A percentile compares a stretch with the other conserved stretches of the same genome.
phyloP scores from a whole-genome alignment of 2,113 vertebrate genomes.

The Sturnus vulgaris region DNA sequence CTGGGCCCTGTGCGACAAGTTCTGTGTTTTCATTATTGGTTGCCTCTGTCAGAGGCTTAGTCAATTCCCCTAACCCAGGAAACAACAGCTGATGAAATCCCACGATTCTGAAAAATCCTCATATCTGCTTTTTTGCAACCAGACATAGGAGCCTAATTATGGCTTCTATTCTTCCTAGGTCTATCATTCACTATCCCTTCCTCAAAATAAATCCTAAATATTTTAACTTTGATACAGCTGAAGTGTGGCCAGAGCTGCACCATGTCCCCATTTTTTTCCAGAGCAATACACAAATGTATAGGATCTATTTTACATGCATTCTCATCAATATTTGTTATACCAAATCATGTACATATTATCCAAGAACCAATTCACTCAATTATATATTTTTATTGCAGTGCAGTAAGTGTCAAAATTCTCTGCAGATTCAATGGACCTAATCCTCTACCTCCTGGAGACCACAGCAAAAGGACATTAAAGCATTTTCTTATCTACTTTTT shows the following conservation, averaged over 20 bases:
- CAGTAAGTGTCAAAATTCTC: not conserved
- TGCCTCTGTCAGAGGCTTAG: not conserved
- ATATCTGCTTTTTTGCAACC: not conserved
- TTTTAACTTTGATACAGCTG: not conserved
- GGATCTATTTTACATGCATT: not conserved
- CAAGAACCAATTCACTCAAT: not conserved
- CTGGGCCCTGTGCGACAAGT: not conserved
- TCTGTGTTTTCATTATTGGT: not conserved
- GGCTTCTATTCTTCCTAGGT: not conserved
- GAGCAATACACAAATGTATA: accelerated
- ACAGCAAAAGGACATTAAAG: not conserved
- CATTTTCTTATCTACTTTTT: not conserved
- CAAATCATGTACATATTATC: not conserved
- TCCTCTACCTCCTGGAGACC: not conserved
- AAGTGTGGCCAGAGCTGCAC: not conserved
- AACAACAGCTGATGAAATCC: not conserved
- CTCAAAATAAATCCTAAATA: not conserved
- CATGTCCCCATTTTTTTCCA: not conserved
- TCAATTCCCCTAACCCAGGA: not conserved
- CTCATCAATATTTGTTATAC: not conserved
- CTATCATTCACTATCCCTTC: not conserved
- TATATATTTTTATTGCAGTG: not conserved
- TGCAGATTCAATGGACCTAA: not conserved
- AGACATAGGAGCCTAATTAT: not conserved
- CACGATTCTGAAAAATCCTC: not conserved